phyloP scores from a whole-genome alignment of 37 sponge, comb jelly and placozoan species.

The Geodia barretti region DNA sequence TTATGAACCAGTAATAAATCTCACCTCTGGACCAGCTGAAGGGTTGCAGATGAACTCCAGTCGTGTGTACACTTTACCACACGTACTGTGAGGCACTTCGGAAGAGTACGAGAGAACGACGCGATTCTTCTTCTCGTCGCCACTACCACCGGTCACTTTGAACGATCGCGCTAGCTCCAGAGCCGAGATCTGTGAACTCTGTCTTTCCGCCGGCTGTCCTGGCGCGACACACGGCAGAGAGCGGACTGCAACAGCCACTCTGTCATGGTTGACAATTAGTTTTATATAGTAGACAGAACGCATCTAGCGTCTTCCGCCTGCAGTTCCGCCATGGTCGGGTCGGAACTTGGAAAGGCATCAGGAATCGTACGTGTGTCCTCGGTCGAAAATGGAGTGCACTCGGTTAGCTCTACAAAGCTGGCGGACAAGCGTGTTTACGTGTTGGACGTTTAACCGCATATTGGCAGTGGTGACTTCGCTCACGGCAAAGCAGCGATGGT shows the following conservation, averaged over 20 bases:
- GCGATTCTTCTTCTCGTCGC: neutral
- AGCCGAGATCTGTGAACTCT: conserved; percentile 37
- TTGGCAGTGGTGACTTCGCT: conserved; percentile 54
- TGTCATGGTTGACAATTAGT: conserved; percentile 71
- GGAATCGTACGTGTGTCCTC: conserved; percentile 36
- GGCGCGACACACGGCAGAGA: conserved; percentile 39
- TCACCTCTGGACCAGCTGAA: neutral
- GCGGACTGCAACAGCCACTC: conserved; percentile 59
- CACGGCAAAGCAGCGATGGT: conserved; percentile 22
- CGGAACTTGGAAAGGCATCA: conserved; percentile 31
- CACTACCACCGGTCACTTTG: neutral
- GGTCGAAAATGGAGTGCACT: conserved; percentile 32
- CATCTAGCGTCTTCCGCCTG: conserved; percentile 23
- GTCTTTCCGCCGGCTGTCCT: neutral
- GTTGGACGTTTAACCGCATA: conserved; percentile 56
- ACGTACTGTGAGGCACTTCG: neutral
- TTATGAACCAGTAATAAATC: neutral
- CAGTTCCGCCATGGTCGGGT: conserved; percentile 54
- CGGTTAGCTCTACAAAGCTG: conserved; percentile 45
- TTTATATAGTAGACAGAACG: conserved; percentile 60
- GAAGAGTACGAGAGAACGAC: conserved; percentile 40
- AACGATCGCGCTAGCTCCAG: too few species aligned
- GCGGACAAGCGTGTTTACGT: conserved; percentile 66
- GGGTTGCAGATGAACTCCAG: neutral
- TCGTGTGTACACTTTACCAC: conserved; percentile 11